Evolutionary conservation across 2,888 invertebrate species (phyloP).

Genomic region (Oscheius sp.): DNA sequence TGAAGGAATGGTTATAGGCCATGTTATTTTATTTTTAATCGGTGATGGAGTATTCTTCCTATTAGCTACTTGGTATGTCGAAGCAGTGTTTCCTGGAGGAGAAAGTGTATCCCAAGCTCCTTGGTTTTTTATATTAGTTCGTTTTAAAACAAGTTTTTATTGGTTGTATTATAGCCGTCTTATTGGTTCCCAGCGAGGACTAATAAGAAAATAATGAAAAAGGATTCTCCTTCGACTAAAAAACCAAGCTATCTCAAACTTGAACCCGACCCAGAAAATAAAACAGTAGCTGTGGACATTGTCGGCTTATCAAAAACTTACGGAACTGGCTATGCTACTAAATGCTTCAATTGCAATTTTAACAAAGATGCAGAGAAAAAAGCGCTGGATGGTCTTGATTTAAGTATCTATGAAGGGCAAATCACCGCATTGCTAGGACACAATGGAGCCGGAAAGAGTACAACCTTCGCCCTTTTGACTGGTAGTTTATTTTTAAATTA

Average conservation of each 20-base stretch:
- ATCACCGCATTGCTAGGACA: slow-evolving; percentile 79
- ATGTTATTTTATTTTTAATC: slow-evolving; percentile 51
- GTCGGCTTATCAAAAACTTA: slow-evolving; percentile 57
- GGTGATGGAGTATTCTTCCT: slow-evolving; percentile 76
- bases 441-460: slow-evolving; percentile 89
- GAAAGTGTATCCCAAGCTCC: slow-evolving; percentile 81
- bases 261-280: slow-evolving; percentile 35
- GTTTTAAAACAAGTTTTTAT: not conserved
- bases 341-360: slow-evolving; percentile 57
- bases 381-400: slow-evolving; percentile 79
- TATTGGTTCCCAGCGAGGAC: slow-evolving; percentile 58
- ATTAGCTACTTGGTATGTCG: slow-evolving; percentile 83
- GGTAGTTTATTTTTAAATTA: slow-evolving; percentile 69
- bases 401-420: slow-evolving; percentile 82
- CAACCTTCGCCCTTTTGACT: slow-evolving; percentile 90
- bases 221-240: not conserved
- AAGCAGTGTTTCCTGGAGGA: slow-evolving; percentile 82
- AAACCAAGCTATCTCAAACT: slow-evolving; percentile 33
- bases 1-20: slow-evolving; percentile 54
- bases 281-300: slow-evolving; percentile 48
- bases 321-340: slow-evolving; percentile 38
- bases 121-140: slow-evolving; percentile 79
- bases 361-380: slow-evolving; percentile 38
- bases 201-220: not conserved
- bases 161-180: slow-evolving; percentile 45